A percentile compares a stretch with the other conserved stretches of the same genome.
These are phyloP conservation scores for Conopomorpha cramerella DNA, from an alignment of 1,140 invertebrate genomes.

Conservation along the genomic window DNA sequence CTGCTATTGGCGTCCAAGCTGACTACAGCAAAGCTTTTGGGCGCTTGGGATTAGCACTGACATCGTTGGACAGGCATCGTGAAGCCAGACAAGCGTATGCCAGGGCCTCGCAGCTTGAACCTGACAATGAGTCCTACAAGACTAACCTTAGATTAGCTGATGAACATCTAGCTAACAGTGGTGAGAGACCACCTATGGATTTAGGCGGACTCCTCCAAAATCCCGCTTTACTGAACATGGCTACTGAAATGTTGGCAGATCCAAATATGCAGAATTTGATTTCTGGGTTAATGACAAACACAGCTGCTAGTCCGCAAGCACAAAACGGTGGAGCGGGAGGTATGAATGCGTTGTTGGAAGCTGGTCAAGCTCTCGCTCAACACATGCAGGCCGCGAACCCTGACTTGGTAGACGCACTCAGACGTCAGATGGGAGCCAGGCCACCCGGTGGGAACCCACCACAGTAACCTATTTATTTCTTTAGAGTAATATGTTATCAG, in stretches of 20 bases:
- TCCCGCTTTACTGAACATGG: constrained; percentile 77
- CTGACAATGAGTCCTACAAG: constrained; percentile 88
- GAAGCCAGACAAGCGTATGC: constrained; percentile 86
- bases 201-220: constrained; percentile 71
- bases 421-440: constrained; percentile 31
- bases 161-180: constrained; percentile 23
- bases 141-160: constrained; percentile 77
- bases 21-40: constrained; percentile 95
- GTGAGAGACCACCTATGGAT: constrained; percentile 47
- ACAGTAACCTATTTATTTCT: too few relatives aligned
- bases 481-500: too few relatives aligned
- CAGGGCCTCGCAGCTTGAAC: constrained; percentile 89
- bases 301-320: constrained; percentile 8
- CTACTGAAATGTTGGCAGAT: constrained; percentile 76
- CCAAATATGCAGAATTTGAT: constrained; percentile 77
- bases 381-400: constrained; percentile 55
- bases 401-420: constrained; percentile 46
- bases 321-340: constrained; percentile 11
- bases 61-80: constrained; percentile 78
- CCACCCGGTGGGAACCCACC: constrained; percentile 18
- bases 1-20: constrained; percentile 85
- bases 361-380: constrained; percentile 49
- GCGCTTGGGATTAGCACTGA: constrained; percentile 87
- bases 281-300: constrained; percentile 35
- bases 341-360: constrained; percentile 42